Evolutionary conservation across 2,888 invertebrate genomes (phyloP).

Genomic region (Beris chalybata): DNA sequence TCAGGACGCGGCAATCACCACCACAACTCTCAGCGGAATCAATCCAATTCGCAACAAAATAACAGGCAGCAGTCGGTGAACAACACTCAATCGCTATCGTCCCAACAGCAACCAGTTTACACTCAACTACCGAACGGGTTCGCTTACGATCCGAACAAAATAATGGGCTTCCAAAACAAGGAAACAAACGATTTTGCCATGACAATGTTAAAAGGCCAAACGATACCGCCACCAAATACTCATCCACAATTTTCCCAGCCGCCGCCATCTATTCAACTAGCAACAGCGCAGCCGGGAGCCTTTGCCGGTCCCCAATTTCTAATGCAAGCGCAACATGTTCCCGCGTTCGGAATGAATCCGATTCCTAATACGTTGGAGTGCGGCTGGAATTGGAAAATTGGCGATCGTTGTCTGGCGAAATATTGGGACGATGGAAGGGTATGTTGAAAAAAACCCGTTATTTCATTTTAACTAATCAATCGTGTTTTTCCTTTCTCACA

Average conservation of each 20-base stretch:
- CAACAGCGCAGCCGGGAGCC: constrained; percentile 29
- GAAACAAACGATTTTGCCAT: constrained; percentile 56
- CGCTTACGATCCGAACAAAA: constrained; percentile 55
- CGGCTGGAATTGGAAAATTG: constrained; percentile 69
- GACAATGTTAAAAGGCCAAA: constrained; percentile 53
- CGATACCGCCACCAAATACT: constrained; percentile 40
- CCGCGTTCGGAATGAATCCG: constrained; percentile 49
- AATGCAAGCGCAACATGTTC: constrained; percentile 34
- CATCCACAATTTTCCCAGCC: constrained; percentile 18
- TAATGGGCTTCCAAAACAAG: constrained; percentile 56
- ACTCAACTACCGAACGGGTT: constrained; percentile 49
- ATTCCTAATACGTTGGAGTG: constrained; percentile 36
- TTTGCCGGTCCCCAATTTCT: constrained; percentile 24
- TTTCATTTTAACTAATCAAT: too few relatives aligned
- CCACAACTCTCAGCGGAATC: constrained; percentile 23
- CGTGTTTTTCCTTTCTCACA: not conserved
- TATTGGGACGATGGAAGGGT: constrained; percentile 93
- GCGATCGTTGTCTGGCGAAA: constrained; percentile 84
- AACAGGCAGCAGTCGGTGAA: constrained; percentile 18
- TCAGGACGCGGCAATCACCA: constrained; percentile 1
- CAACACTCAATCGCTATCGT: constrained; percentile 12
- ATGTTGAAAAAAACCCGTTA: constrained; percentile 45
- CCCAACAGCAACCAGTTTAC: constrained; percentile 32
- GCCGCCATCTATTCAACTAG: constrained; percentile 38
- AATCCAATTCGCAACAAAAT: constrained; percentile 35